These are phyloP conservation scores for Leucoraja erinaceus DNA, from an alignment of 2,113 vertebrate species.

Conservation along the genomic window DNA sequence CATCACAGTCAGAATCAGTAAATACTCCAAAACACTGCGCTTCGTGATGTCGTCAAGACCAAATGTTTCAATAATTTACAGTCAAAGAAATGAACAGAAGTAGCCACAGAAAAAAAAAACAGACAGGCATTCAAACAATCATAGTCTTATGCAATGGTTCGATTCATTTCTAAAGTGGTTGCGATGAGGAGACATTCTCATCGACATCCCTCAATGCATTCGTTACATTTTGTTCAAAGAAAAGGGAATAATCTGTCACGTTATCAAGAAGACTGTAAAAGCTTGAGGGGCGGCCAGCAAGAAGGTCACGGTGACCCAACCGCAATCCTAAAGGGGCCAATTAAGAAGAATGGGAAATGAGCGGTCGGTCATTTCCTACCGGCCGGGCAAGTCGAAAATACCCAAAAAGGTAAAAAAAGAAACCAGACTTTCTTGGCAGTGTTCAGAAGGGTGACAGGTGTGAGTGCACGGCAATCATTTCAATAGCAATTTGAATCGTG, in stretches of 20 bases:
- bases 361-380: constrained; percentile 16
- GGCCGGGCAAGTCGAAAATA: constrained; percentile 13
- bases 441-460: constrained; percentile 18
- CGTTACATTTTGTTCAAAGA: neutral
- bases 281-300: neutral
- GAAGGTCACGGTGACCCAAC: constrained; percentile 30
- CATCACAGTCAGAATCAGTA: neutral
- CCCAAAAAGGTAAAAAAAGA: constrained; percentile 27
- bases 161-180: neutral
- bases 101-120: constrained; percentile 9
- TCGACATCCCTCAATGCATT: constrained; percentile 10
- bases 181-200: neutral
- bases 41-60: neutral
- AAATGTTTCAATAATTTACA: constrained; percentile 25
- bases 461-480: constrained; percentile 30
- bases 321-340: constrained; percentile 32
- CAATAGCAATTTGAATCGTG: constrained; percentile 25
- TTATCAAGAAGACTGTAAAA: constrained; percentile 26
- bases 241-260: constrained; percentile 6
- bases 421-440: constrained; percentile 27
- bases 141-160: neutral
- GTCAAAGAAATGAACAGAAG: constrained; percentile 9
- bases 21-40: constrained; percentile 20
- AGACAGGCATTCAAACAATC: neutral
- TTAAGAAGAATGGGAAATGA: constrained; percentile 30